Evolutionary conservation across 92 coral and sea anemone species (phyloP), one percentile per base, ranked within the genome.

Genomic region (Bergia puertoricense): DNA sequence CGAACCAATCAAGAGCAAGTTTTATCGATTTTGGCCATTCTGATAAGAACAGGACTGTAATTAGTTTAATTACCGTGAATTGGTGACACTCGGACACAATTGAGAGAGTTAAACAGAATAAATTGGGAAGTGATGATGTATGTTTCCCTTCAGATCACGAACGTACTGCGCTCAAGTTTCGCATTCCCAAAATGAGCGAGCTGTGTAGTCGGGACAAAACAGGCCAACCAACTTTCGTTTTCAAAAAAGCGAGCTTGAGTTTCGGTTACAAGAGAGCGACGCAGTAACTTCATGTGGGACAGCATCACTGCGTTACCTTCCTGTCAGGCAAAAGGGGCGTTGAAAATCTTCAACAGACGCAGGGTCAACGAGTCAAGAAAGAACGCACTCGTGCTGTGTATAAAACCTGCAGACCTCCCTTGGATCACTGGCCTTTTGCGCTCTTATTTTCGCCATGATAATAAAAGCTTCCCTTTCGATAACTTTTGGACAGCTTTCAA

Each of bases 41-140:
- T 83, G 98, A 95, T 95, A 95, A 93, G 94, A 89, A 92, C 96
- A 93, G 92, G 88, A 86, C 89, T 93, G 79, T 90, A 93, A 95
- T 93, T 95, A 95, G 96, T 95, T 95, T 95, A 95, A 95, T 95
- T 95, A 93, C 95, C 89, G 90, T 95, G 98, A 95, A 95, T 95
- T 95, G 94, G 96, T 95, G 98, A 95, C 98, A 95, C 94, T 93
- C 98, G 94, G 95, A 93, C 93, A 95, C 96, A 95, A 93, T 95
- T 90, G 94, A 93, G 94, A 90, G 95, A 94, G 91, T 92, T 93
- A 92, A 91, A 92, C 95, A 88, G 90, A 90, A 92, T 88, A 92
- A 91, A 93, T 90, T 91, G 95, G 81, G 85, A 95, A 82, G 98
- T 92, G 98, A 88, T 90, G 98, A 95, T 93, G 86, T 90, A 90